Evolutionary conservation across 64 coral and sea anemone species (phyloP).

Genomic region (Dendrophyllia cribrosa): DNA sequence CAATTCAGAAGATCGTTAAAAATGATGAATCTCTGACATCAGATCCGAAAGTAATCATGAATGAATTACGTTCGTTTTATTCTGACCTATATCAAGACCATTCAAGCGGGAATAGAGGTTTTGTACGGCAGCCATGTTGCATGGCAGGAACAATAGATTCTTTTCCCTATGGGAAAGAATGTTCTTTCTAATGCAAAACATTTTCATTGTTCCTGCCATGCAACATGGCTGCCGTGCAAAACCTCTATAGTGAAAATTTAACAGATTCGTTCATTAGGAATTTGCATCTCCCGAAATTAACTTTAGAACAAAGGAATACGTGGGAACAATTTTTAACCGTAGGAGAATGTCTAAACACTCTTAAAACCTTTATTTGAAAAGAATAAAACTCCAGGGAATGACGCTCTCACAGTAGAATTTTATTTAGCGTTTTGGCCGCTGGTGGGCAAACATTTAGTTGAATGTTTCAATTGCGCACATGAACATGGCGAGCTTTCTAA

Average conservation of each 20-base stretch:
- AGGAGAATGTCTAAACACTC: constrained; percentile 34
- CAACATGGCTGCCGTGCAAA: too few species aligned
- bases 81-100: background rate
- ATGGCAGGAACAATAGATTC: too few species aligned
- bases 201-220: too few species aligned
- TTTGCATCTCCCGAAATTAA: constrained; percentile 37
- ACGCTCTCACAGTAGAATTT: constrained; percentile 35
- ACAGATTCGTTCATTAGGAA: background rate
- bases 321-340: constrained; percentile 26
- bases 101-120: background rate
- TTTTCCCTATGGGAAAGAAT: too few species aligned
- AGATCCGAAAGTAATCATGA: constrained; percentile 16
- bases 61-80: background rate
- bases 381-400: constrained; percentile 71
- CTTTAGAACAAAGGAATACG: background rate
- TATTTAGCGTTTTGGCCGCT: constrained; percentile 48
- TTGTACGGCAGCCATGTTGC: too few species aligned
- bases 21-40: background rate
- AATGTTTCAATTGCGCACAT: constrained; percentile 40
- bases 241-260: background rate
- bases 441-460: constrained; percentile 16
- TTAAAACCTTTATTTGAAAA: constrained; percentile 58
- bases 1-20: constrained; percentile 2
- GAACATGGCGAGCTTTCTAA: constrained; percentile 42
- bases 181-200: too few species aligned